Conservation (phyloP, 2,113 vertebrate species). For the Apistogramma diplotaenia region DNA sequence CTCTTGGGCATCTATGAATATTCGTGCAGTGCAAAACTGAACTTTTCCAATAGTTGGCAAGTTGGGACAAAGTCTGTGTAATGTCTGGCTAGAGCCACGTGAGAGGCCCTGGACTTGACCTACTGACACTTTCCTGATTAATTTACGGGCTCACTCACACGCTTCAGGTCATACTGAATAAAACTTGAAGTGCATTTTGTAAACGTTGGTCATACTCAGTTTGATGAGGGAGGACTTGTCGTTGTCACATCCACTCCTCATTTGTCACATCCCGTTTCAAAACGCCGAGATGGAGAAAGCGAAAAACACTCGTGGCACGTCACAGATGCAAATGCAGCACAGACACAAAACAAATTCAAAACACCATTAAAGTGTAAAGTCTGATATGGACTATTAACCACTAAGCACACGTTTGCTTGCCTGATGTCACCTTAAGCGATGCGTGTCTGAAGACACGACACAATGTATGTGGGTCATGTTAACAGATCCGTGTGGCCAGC, state of each 20-base stretch:
- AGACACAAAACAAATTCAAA: background rate
- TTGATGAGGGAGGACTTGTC: background rate
- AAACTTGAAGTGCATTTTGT: background rate
- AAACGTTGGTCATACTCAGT: background rate
- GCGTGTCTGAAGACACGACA: conserved; percentile 21
- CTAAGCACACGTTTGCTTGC: conserved; percentile 3
- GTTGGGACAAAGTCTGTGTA: background rate
- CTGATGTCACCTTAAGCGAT: conserved; percentile 9
- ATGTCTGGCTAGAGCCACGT: too few relatives aligned
- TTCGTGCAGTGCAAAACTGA: background rate
- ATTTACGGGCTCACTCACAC: background rate
- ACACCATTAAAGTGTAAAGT: background rate
- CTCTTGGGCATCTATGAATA: background rate
- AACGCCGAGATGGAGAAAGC: background rate
- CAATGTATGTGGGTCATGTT: conserved; percentile 57
- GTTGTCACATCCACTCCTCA: background rate
- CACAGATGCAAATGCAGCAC: background rate
- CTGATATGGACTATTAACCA: background rate
- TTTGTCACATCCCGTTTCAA: background rate
- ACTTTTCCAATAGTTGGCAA: background rate
- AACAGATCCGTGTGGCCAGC: conserved; percentile 56
- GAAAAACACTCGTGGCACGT: background rate
- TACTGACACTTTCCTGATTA: background rate
- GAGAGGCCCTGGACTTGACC: background rate
- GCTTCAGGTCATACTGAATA: background rate